Conservation (phyloP, 2,888 invertebrate genomes). For the Cryptus armator region DNA sequence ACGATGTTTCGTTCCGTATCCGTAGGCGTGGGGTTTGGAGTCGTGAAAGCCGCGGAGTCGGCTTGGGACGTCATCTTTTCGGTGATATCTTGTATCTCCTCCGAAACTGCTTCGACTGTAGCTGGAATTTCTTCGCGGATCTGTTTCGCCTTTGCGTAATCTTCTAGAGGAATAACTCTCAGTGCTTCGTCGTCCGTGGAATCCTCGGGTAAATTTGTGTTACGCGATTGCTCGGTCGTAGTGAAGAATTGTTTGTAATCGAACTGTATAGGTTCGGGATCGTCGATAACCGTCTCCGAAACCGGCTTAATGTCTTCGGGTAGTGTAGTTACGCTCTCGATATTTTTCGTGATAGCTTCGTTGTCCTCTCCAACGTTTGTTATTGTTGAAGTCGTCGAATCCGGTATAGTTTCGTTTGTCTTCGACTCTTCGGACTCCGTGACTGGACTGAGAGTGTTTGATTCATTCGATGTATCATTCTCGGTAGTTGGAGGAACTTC, state of each 20-base stretch:
- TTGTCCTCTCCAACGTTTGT: conserved; percentile 28
- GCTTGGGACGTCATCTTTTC: conserved; percentile 22
- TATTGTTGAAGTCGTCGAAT: conserved; percentile 49
- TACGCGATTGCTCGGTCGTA: conserved; percentile 72
- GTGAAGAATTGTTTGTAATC: conserved; percentile 76
- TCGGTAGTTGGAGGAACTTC: conserved; percentile 60
- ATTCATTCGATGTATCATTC: conserved; percentile 44
- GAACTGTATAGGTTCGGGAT: conserved; percentile 75
- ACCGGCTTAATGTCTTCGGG: conserved; percentile 81
- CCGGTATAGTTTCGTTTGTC: conserved; percentile 46
- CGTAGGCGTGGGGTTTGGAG: conserved; percentile 33
- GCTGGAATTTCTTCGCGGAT: conserved; percentile 33
- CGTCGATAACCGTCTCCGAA: conserved; percentile 79
- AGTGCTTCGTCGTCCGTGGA: conserved; percentile 77
- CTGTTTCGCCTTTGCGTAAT: conserved; percentile 66
- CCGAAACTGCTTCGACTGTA: conserved; percentile 41
- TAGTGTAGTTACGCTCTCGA: conserved; percentile 52
- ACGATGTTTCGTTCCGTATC: conserved; percentile 65
- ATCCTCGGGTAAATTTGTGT: conserved; percentile 54
- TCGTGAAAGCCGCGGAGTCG: conserved; percentile 39
- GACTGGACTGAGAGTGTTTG: conserved; percentile 10
- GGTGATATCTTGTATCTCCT: conserved; percentile 27
- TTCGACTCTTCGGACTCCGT: conserved; percentile 2
- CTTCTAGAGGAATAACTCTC: conserved; percentile 79
- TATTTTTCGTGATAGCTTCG: conserved; percentile 19